Percentiles rank a stretch among this genome's conserved stretches.
These are phyloP conservation scores for Clanis bilineata DNA, from an alignment of 2,888 invertebrate genomes.

Conservation along the genomic window DNA sequence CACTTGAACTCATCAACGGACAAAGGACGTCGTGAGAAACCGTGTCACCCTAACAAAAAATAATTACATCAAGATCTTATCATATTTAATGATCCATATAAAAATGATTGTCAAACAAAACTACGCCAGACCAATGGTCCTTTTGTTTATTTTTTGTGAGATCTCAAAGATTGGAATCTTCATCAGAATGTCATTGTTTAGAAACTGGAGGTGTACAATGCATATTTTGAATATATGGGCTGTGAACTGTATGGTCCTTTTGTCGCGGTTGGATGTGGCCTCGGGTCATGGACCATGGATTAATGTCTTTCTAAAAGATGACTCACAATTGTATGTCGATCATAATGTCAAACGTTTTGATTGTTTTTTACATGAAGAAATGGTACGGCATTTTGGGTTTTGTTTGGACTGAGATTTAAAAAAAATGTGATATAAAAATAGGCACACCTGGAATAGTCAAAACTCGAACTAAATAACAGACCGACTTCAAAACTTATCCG, in stretches of 20 bases:
- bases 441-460: too few relatives aligned
- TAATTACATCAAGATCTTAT: slow-evolving; percentile 60
- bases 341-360: slow-evolving; percentile 24
- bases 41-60: slow-evolving; percentile 31
- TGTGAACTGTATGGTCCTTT: slow-evolving; percentile 46
- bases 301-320: slow-evolving; percentile 30
- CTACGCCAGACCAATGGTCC: slow-evolving; percentile 29
- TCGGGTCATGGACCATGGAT: slow-evolving; percentile 42
- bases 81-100: slow-evolving; percentile 69
- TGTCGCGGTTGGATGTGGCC: slow-evolving; percentile 34
- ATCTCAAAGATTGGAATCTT: slow-evolving; percentile 53
- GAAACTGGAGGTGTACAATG: slow-evolving; percentile 65
- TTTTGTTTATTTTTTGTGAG: slow-evolving; percentile 44
- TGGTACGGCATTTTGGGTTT: neutral
- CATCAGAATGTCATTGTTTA: slow-evolving; percentile 67
- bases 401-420: too few relatives aligned
- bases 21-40: slow-evolving; percentile 28
- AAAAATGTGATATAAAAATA: too few relatives aligned
- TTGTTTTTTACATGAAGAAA: neutral
- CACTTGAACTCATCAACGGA: neutral
- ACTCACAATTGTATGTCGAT: slow-evolving; percentile 26
- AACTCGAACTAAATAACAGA: too few relatives aligned
- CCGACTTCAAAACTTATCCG: too few relatives aligned
- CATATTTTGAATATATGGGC: slow-evolving; percentile 71
- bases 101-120: slow-evolving; percentile 60